phyloP scores from a whole-genome alignment of 2,797 vertebrate species.

The Anabacerthia variegaticeps region DNA sequence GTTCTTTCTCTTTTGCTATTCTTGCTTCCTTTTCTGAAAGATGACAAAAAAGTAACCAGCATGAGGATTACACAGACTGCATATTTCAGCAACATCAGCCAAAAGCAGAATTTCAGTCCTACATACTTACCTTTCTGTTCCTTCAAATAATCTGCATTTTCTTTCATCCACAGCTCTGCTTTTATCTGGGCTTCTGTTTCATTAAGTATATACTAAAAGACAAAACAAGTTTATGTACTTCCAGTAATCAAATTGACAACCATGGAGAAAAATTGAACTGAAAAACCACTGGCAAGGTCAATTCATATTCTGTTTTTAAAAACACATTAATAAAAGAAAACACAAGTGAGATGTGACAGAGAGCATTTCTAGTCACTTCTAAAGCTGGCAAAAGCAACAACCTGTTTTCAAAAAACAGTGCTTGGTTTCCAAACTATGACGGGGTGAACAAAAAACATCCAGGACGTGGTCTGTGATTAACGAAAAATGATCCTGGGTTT shows the following conservation, averaged over 20 bases:
- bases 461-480: neutral
- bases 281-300: neutral
- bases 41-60: conserved; percentile 14
- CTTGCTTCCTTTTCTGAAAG: conserved; percentile 92
- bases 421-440: neutral
- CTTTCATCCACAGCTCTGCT: conserved; percentile 93
- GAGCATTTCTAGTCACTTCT: neutral
- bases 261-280: neutral
- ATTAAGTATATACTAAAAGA: conserved; percentile 89
- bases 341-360: neutral
- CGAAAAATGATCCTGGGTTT: neutral
- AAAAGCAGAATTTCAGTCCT: conserved; percentile 31
- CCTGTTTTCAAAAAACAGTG: neutral
- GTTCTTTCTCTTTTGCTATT: conserved; percentile 94
- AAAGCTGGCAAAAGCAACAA: neutral
- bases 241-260: conserved; percentile 34
- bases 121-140: conserved; percentile 88
- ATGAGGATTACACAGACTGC: conserved; percentile 30
- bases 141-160: conserved; percentile 93
- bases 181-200: conserved; percentile 91
- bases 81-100: neutral
- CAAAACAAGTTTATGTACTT: conserved; percentile 46
- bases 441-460: neutral
- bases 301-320: neutral
- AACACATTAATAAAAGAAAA: neutral